A percentile compares a stretch with the other conserved stretches of the same genome.
Conservation (phyloP, 2,797 vertebrate species). For the Bovichtus variegatus region DNA sequence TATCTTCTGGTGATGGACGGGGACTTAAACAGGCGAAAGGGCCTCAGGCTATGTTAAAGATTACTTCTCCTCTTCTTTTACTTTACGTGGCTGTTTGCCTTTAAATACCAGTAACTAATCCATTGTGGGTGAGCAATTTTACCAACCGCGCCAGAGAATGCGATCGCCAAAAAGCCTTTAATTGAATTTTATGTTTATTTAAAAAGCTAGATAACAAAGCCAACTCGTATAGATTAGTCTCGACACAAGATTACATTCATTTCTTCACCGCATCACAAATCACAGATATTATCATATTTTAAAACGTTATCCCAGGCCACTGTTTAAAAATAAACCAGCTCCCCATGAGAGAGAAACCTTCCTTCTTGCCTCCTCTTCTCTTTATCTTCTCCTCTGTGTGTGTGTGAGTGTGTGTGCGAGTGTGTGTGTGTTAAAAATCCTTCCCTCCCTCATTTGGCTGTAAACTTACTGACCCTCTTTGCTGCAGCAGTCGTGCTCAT, state of each 20-base stretch:
- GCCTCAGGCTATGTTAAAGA: not conserved
- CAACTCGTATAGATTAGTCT: not conserved
- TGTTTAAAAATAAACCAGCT: constrained; percentile 55
- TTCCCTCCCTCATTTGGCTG: constrained; percentile 53
- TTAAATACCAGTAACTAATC: not conserved
- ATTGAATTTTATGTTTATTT: not conserved
- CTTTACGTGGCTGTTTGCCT: not conserved
- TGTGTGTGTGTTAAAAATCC: constrained; percentile 48
- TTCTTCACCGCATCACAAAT: constrained; percentile 9
- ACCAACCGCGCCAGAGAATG: not conserved
- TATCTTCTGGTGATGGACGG: constrained; percentile 1
- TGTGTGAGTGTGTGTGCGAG: not conserved
- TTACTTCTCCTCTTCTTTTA: not conserved
- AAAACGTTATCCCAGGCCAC: constrained; percentile 25
- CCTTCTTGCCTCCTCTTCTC: constrained; percentile 24
- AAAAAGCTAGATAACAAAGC: not conserved
- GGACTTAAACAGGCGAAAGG: not conserved
- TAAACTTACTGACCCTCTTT: constrained; percentile 78
- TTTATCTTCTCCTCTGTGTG: constrained; percentile 20
- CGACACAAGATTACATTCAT: not conserved
- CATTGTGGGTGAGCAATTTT: not conserved
- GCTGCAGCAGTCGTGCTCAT: constrained; percentile 71
- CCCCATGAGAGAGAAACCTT: constrained; percentile 31
- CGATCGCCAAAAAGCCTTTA: not conserved
- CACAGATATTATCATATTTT: constrained; percentile 25